Conservation (phyloP, 2,888 invertebrate species). For the Adelphocoris suturalis region DNA sequence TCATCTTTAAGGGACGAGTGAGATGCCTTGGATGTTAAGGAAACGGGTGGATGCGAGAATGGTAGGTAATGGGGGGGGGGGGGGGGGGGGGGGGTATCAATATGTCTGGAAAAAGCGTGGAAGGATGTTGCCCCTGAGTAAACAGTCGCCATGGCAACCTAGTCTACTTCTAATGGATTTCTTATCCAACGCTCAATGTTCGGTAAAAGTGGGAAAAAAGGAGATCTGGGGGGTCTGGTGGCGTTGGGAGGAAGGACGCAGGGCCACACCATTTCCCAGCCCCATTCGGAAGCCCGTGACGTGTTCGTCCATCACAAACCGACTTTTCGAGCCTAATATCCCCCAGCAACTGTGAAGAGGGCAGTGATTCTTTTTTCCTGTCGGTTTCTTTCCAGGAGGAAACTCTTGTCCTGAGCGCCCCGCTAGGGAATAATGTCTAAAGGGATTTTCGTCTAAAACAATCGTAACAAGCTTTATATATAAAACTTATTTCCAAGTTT, state of each 20-base stretch:
- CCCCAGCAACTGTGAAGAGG: slow-evolving; percentile 29
- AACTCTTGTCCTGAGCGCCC: slow-evolving; percentile 5
- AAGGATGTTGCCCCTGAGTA: slow-evolving; percentile 70
- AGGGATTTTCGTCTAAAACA: not conserved
- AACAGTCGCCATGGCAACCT: slow-evolving; percentile 72
- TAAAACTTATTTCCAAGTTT: not conserved
- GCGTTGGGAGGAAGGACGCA: not conserved
- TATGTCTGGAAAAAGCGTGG: slow-evolving; percentile 55
- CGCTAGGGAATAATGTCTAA: not conserved
- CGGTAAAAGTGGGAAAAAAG: slow-evolving; percentile 54
- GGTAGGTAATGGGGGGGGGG: not conserved
- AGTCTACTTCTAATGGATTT: slow-evolving; percentile 72
- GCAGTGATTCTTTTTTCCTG: not conserved
- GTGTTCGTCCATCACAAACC: slow-evolving; percentile 42
- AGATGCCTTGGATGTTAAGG: no score
- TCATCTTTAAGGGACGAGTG: no score
- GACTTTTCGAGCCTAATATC: slow-evolving; percentile 39
- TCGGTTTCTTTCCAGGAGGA: not conserved
- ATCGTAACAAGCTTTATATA: slow-evolving; percentile 2
- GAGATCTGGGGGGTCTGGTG: not conserved
- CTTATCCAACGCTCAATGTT: slow-evolving; percentile 71
- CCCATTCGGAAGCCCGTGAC: slow-evolving; percentile 43
- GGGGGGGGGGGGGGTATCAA: slow-evolving; percentile 53
- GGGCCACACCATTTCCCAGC: slow-evolving; percentile 38
- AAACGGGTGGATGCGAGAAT: no score